Evolutionary conservation across 2,113 vertebrate genomes (phyloP), one percentile per base, ranked within the genome.

Genomic region (Hystrix cristata): DNA sequence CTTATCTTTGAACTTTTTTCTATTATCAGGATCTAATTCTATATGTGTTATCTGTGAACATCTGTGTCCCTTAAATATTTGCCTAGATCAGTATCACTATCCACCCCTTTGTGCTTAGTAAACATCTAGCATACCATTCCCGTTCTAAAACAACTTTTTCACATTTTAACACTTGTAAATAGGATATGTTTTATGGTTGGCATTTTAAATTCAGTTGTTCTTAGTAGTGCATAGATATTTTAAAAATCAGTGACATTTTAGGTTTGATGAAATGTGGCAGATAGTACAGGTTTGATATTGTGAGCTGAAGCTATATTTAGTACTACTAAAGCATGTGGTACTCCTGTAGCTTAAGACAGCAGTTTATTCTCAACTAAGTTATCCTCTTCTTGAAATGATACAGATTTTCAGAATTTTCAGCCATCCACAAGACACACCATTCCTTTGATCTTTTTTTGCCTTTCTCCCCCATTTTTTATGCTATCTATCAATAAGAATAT

Each of bases 1-100:
- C 51, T 92, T 67, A 67, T 46, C 64, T 53, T 38, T 87, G 82
- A 69, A 85, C 43, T 93, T 90, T 57, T 29, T 81, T 76, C 53
- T 94, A 0, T 94, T 72, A 71, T 55, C 13, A 74, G 27, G 19
- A 83, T 90, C 81, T 90, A 94, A 93, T n/a, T 82, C 55, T 94
- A 3, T 91, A 74, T 81, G 34, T 34, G 69, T 48, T 91, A 7
- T 55, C 31, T 57, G 8, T 92, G 60, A 91, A 67, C 25, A n/a
- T n/a, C 5, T 72, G 25, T 71, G 27, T 27, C 94, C 79, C 71
- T 69, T 46, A 59, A 60, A 7, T 60, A 76, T n/a, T 76, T 43
- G 25, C 79, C 59, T n/a, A 27, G 21, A 53, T 90, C 55, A 76
- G 16, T 67, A 7, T 65, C 29, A 53, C 90, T 53, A 69, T 34